Evolutionary conservation across 1,140 invertebrate genomes (phyloP), one percentile per base, ranked within the genome.

Genomic region (Archivesica marissinica): DNA sequence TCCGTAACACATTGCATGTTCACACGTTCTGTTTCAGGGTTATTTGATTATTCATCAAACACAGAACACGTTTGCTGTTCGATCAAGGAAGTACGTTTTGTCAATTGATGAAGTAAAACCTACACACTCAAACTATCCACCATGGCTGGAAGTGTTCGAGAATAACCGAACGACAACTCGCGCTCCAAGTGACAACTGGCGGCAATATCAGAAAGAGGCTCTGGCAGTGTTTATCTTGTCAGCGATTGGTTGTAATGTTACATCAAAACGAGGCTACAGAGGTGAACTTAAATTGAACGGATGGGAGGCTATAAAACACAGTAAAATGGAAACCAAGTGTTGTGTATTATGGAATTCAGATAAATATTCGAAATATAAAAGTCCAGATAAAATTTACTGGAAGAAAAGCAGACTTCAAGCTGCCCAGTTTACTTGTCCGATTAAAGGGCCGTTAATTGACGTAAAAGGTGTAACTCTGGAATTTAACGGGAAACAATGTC

Each of bases 351-450:
- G 76, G 76, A 33, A 64, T 15, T 11, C 50, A 39, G 23, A 64
- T 59, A 59, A 64, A 64, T 25, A 15, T 44, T 33, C 76, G 9
- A 25, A 44, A 3, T 44, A 20, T 30, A 44, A 2, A 2, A 59
- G 47, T n/a, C 76, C 54, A 0, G 20, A 30, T 0, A 35, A 35
- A 56, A 23, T 20, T 30, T 78, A 64, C 54, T 78, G 76, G 76
- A 78, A 78, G 17, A 64, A 7, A 33, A 38, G 76, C 17, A 47
- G 11, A 23, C 28, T 78, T 11, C 38, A 54, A n/a, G 54, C 76
- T 1, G 47, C 41, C 41, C 76, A 78, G 30, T 78, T 61, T 64
- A 61, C 54, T 20, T 78, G 76, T 78, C 59, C 54, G 17, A 44
- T 78, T 47, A 47, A 41, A 64, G 59, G 54, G 4, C 54, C 59